phyloP scores from a whole-genome alignment of 2,888 invertebrate genomes.

The Germaria angustata region DNA sequence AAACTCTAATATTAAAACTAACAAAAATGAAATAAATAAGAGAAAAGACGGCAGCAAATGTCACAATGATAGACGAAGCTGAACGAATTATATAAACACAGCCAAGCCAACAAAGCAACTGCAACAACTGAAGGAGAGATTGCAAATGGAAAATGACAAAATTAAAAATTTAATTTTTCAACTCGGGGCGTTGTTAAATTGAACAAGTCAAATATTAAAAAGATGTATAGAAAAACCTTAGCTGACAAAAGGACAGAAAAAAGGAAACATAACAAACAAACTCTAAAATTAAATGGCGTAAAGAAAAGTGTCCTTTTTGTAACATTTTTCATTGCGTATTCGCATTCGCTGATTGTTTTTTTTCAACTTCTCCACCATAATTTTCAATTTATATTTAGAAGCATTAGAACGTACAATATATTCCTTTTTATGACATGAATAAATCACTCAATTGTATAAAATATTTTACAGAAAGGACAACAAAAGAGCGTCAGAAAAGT shows the following conservation, averaged over 20 bases:
- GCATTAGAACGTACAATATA: neutral
- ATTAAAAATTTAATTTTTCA: conserved; percentile 57
- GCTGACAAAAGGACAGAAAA: conserved; percentile 11
- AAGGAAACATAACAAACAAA: conserved; percentile 26
- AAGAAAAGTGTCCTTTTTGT: conserved; percentile 32
- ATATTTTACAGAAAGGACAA: conserved; percentile 1
- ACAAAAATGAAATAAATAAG: conserved; percentile 49
- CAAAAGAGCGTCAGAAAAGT: neutral
- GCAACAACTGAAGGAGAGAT: neutral
- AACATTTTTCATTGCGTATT: conserved; percentile 14
- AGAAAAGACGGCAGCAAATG: conserved; percentile 58
- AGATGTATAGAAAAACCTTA: neutral
- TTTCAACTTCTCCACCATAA: conserved; percentile 54
- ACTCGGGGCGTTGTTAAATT: conserved; percentile 60
- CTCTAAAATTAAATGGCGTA: conserved; percentile 24
- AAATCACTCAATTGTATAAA: conserved; percentile 62
- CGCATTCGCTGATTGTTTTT: neutral
- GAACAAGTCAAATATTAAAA: conserved; percentile 29
- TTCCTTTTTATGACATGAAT: conserved; percentile 42
- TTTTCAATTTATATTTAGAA: conserved; percentile 44
- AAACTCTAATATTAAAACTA: neutral
- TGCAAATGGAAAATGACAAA: conserved; percentile 31
- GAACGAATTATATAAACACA: conserved; percentile 61
- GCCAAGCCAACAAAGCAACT: conserved; percentile 49
- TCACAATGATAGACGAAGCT: conserved; percentile 66